Conservation (phyloP, 2,797 vertebrate species). For the Microtus agrestis region DNA sequence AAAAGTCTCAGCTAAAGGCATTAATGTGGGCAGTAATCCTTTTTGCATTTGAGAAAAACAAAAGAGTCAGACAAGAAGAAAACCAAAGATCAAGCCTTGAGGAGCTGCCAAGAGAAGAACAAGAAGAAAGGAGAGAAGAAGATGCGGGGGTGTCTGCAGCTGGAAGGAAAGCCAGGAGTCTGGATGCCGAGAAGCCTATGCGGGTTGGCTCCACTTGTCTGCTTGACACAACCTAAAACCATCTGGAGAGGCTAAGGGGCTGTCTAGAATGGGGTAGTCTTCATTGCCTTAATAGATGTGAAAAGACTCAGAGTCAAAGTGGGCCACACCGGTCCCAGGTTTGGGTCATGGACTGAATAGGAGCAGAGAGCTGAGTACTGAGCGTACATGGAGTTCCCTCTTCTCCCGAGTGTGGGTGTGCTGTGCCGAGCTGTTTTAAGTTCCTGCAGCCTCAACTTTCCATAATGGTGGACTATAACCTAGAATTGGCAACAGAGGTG, state of each 20-base stretch:
- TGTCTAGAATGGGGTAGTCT: neutral
- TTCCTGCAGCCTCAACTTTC: neutral
- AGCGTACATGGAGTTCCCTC: neutral
- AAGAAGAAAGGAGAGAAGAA: neutral
- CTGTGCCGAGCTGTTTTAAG: neutral
- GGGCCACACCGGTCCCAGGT: neutral
- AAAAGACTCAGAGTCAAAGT: neutral
- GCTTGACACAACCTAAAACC: neutral
- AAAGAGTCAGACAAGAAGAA: neutral
- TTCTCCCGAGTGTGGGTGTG: neutral
- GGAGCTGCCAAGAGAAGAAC: neutral
- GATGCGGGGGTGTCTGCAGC: neutral
- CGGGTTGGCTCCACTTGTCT: neutral
- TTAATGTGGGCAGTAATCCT: neutral
- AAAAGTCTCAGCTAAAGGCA: neutral
- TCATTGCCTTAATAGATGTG: neutral
- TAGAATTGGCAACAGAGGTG: neutral
- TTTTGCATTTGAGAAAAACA: conserved; percentile 1
- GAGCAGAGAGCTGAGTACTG: too few species aligned
- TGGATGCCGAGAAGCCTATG: neutral
- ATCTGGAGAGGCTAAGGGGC: neutral
- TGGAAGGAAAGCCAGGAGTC: neutral
- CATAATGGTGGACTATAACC: neutral
- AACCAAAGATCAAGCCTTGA: neutral
- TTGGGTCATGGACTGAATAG: neutral